These are phyloP conservation scores for Platyrinchus mystaceus DNA, from an alignment of 2,797 vertebrate species.

Conservation along the genomic window DNA sequence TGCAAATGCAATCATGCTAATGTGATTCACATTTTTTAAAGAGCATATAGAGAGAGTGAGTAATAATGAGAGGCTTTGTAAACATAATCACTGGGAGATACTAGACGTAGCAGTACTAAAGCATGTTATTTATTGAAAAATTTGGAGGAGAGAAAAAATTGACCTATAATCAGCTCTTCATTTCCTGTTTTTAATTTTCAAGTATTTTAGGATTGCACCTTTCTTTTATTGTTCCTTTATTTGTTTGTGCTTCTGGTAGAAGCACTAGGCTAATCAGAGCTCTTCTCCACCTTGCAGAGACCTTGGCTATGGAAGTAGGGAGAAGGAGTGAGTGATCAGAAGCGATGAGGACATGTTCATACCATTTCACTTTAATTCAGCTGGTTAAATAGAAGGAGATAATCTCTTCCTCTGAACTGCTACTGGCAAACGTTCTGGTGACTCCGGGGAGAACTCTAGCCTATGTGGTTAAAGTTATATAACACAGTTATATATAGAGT, in stretches of 20 bases:
- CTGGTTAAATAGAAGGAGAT: not conserved
- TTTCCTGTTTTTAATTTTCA: not conserved
- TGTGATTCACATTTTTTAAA: conserved; percentile 47
- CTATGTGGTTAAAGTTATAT: not conserved
- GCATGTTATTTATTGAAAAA: not conserved
- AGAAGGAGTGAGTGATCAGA: not conserved
- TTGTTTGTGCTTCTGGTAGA: not conserved
- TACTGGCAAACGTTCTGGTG: not conserved
- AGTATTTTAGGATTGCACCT: not conserved
- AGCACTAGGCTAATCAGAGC: not conserved
- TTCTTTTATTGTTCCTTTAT: not conserved
- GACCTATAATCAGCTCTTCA: not conserved
- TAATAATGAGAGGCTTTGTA: conserved; percentile 50
- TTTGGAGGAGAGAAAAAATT: not conserved
- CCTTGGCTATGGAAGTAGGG: not conserved
- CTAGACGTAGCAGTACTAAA: not conserved
- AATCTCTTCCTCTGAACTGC: not conserved
- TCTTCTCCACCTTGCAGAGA: not conserved
- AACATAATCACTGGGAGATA: conserved; percentile 37
- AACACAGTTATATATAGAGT: not conserved
- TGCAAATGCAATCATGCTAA: conserved; percentile 51
- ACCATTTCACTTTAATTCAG: not conserved
- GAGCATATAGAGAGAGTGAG: not conserved
- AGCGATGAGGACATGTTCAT: not conserved
- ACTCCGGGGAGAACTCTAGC: not conserved